A percentile compares a stretch with the other conserved stretches of the same genome.
These are phyloP conservation scores for Dicyrtoma fusca DNA, from an alignment of 2,888 invertebrate species.

Conservation along the genomic window DNA sequence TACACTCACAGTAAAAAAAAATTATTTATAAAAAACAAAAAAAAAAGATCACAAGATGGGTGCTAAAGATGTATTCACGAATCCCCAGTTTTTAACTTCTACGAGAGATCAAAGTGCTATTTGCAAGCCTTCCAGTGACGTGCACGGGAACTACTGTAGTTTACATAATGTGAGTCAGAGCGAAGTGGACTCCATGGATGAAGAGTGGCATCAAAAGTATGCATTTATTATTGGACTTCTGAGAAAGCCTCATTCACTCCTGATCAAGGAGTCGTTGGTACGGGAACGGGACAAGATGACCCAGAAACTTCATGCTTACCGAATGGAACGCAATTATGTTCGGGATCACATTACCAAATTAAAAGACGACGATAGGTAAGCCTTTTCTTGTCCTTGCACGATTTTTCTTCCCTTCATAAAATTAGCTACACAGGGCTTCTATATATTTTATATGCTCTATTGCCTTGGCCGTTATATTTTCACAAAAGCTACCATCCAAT, in stretches of 20 bases:
- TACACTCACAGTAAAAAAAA: not conserved
- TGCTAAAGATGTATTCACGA: conserved; percentile 54
- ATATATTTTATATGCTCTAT: too few relatives aligned
- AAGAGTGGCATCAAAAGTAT: conserved; percentile 56
- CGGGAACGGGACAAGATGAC: conserved; percentile 48
- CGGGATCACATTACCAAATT: conserved; percentile 48
- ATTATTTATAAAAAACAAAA: not conserved
- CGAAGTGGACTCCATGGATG: conserved; percentile 39
- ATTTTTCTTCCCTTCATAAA: too few relatives aligned
- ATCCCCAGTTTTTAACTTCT: conserved; percentile 48
- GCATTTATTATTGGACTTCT: conserved; percentile 54
- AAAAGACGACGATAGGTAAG: conserved; percentile 49
- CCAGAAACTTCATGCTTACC: conserved; percentile 52
- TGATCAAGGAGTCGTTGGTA: conserved; percentile 50
- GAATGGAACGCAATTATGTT: conserved; percentile 49
- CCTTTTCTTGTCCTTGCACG: not conserved
- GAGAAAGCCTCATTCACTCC: conserved; percentile 50
- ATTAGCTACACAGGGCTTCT: too few relatives aligned
- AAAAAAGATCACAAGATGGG: conserved; percentile 40
- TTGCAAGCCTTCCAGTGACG: too few relatives aligned
- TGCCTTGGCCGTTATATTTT: too few relatives aligned
- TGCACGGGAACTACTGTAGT: not conserved
- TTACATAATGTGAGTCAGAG: not conserved
- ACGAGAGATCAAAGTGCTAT: not conserved
- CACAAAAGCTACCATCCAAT: too few relatives aligned